phyloP scores from a whole-genome alignment of 92 coral and sea anemone species.

The Phenganax marumi region DNA sequence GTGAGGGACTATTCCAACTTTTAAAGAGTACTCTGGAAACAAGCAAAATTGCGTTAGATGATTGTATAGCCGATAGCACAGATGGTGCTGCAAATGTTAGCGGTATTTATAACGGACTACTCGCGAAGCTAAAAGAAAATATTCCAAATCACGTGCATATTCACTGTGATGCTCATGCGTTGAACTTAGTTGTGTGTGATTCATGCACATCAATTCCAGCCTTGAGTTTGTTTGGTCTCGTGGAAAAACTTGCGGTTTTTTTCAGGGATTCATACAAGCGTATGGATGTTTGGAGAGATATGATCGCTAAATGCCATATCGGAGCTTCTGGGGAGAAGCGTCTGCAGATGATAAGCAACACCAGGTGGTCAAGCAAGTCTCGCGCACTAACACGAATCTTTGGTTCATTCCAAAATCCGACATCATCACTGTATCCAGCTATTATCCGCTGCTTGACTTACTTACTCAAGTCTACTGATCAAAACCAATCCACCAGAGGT shows the following conservation, averaged over 20 bases:
- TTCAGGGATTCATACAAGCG: neutral
- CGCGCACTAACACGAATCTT: neutral
- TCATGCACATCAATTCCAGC: constrained; percentile 15
- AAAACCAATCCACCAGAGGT: neutral
- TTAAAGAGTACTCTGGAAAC: neutral
- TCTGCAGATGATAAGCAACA: neutral
- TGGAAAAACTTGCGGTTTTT: neutral
- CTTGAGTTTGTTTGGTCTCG: neutral
- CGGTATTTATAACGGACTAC: neutral
- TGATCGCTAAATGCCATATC: neutral
- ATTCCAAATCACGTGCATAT: constrained; percentile 5
- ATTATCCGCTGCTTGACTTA: no score
- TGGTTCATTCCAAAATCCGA: neutral
- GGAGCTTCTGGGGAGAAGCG: neutral
- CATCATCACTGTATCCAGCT: no score
- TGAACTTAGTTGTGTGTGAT: constrained; percentile 19
- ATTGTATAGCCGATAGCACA: constrained; percentile 8
- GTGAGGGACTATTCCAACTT: neutral
- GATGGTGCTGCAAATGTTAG: constrained; percentile 1
- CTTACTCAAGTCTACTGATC: no score
- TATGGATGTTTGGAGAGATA: neutral
- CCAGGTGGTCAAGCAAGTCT: constrained; percentile 13
- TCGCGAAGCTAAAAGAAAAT: constrained; percentile 4
- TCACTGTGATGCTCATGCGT: constrained; percentile 5
- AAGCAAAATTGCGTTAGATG: neutral